phyloP scores from a whole-genome alignment of 2,113 vertebrate species.

The Leucoraja erinaceus region DNA sequence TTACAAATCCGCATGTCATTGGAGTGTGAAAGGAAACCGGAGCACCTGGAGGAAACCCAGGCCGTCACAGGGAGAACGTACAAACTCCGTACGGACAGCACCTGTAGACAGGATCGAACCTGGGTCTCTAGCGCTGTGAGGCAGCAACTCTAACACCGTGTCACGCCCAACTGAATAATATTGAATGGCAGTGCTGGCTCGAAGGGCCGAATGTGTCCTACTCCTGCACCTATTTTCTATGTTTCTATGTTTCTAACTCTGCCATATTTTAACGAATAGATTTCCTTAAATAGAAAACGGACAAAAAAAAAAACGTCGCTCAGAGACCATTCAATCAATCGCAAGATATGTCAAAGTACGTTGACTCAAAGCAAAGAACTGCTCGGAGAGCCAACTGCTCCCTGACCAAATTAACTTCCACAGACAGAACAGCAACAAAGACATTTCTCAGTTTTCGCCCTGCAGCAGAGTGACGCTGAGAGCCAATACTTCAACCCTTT shows the following conservation, averaged over 20 bases:
- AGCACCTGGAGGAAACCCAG: no score
- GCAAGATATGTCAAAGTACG: slow-evolving; percentile 20
- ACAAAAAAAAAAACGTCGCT: background rate
- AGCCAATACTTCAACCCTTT: background rate
- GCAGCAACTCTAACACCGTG: no score
- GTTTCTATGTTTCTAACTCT: background rate
- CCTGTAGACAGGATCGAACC: no score
- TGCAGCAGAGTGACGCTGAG: slow-evolving; percentile 17
- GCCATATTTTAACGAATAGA: background rate
- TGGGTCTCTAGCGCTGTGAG: no score
- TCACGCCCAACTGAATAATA: no score
- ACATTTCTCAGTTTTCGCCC: slow-evolving; percentile 18
- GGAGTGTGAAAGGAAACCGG: no score
- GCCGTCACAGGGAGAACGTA: no score
- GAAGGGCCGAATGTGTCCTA: no score
- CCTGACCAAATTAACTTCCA: slow-evolving; percentile 29
- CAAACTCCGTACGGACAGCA: no score
- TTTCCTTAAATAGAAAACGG: background rate
- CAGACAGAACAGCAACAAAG: slow-evolving; percentile 10
- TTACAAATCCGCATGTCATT: no score
- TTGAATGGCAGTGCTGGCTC: no score
- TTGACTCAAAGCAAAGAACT: slow-evolving; percentile 14
- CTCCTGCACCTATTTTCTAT: no score
- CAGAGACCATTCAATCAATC: slow-evolving; percentile 27
- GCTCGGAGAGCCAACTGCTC: slow-evolving; percentile 29